These are phyloP conservation scores for Caerostris extrusa DNA, from an alignment of 1,140 invertebrate species.

Conservation along the genomic window DNA sequence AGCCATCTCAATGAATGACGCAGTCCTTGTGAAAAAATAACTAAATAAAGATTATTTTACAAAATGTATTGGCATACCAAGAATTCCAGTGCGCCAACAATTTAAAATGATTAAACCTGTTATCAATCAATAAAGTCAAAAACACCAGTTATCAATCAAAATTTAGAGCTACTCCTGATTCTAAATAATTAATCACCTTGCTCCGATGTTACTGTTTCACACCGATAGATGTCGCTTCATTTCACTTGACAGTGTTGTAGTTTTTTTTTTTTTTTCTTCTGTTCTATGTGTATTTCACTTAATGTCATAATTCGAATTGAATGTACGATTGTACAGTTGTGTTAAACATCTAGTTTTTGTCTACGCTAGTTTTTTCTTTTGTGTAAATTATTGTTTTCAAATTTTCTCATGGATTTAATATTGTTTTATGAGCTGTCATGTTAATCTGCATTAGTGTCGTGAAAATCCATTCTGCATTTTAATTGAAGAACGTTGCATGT, in stretches of 20 bases:
- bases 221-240: not conserved
- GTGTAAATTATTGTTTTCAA: not conserved
- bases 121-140: no score
- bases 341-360: not conserved
- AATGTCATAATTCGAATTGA: not conserved
- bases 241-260: not conserved
- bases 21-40: no score
- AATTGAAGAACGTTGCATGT: constrained; percentile 47
- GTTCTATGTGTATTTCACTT: not conserved
- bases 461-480: constrained; percentile 17
- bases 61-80: no score
- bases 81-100: no score
- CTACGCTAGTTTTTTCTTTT: not conserved
- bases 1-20: no score
- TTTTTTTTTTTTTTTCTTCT: not conserved
- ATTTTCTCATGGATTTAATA: not conserved
- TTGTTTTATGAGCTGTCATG: not conserved
- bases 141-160: not conserved
- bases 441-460: not conserved
- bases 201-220: not conserved
- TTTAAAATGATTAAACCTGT: no score
- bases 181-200: not conserved
- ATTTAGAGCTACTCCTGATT: not conserved
- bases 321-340: not conserved
- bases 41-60: no score